Base-by-base conservation (phyloP, 2,888 invertebrate species). In the Antitype chi region DNA sequence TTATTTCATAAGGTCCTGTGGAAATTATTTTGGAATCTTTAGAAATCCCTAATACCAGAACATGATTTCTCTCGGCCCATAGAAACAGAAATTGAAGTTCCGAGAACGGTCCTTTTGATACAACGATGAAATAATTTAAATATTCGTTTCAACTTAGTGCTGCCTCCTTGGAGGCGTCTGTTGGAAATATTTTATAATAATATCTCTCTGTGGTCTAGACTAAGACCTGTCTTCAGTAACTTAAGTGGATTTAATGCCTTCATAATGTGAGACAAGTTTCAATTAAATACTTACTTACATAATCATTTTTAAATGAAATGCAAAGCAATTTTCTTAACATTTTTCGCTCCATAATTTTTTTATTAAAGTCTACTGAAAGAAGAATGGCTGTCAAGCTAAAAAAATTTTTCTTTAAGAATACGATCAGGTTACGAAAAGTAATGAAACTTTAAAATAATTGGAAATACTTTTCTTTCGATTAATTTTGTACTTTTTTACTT, bases 241-340 rank as follows among this genome's bases (percentile, higher is more conserved):
- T 88, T 80, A 88, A 86, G 82, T 87, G 81, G 80, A 85, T 88
- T 89, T 85, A 85, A 85, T 80, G 72, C 78, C 84, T 81, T 81
- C 75, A 82, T 75, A 84, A 81, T 81, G 78, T 43, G 6, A 81
- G 82, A 77, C 70, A 70, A 72, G 60, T 74, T 71, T 70, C 77
- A 74, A 77, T 73, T 71, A 81, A 80, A 82, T 82, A 74, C 67
- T 55, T 66, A 55, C 59, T 63, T 64, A 59, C 47, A 68, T 80
- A 53, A 52, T 28, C 13, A 70, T 63, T 83, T 68, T 69, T 23
- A 76, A 71, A 70, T 28, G 68, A 68, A 81, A 68, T 59, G 49
- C 55, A 57, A 57, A 81, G 63, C n/a, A 52, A 70, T 70, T 78
- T 70, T 73, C 62, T 70, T 57, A 5, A 28, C 2, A 60, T 23